Base-by-base conservation (phyloP, 2,888 invertebrate species). In the Antheraea yamamai region DNA sequence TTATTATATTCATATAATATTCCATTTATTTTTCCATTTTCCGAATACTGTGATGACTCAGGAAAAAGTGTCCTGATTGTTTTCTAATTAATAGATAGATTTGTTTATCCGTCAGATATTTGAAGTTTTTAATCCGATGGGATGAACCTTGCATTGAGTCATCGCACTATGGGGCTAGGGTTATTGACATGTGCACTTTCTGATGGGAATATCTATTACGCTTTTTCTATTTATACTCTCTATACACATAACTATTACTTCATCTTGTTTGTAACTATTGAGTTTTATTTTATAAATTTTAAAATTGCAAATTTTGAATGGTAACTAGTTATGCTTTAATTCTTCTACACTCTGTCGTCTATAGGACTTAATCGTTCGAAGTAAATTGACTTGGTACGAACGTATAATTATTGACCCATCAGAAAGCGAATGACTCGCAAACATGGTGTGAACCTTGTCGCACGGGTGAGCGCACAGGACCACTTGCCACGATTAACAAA, bases 61-160 rank as follows among this genome's bases (percentile, higher is more conserved):
- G 91, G 89, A 90, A 89, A 39, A 89, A 51, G 77, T 82, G 73
- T 81, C 75, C 51, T 12, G 66, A 79, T 77, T 77, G 79, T 78
- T 74, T 77, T 76, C 73, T 76, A 61, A 23, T 79, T 76, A 75
- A 70, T 58, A 26, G 47, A 51, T 52, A 51, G 52, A 30, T 39
- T 35, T 12, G n/a, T 52, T 68, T 75, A 35, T 64, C 26, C 10
- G 75, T 77, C 61, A 73, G 78, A 80, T 81, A 84, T 47, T 47
- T 10, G 47, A 47, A 47, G 12, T 12, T 47, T 82, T 82, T 81
- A 88, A 86, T 90, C 90, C 87, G 84, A 91, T 88, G 90, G 90
- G 94, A 93, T 92, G 91, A 93, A 94, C 94, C 91, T 94, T 94
- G 94, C 94, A 95, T 94, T 94, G 94, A 94, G 94, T 95, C 94